Evolutionary conservation across 2,113 vertebrate genomes (phyloP), one percentile per base, ranked within the genome.

Genomic region (Notechis scutatus): DNA sequence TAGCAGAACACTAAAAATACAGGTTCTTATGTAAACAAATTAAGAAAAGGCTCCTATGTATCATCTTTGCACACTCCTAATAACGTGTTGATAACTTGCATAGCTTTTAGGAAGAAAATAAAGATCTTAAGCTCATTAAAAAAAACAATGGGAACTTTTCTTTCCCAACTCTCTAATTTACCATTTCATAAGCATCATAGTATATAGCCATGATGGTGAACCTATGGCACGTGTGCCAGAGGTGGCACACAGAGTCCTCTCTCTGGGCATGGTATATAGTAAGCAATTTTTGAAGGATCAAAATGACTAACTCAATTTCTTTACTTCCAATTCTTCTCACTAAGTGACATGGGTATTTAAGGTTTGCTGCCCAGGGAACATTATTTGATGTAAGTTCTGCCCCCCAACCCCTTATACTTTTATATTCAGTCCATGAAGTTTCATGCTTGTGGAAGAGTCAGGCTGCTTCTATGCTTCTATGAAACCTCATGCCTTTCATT

Each of bases 241-340:
- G 47, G 47, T 50, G 8, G 47, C 47, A 50, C 47, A 9, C 47
- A 50, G 47, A 50, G 8, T 50, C 47, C 47, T 50, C 47, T 50
- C 47, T 50, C 47, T 50, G 47, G 47, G 47, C 87, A 55, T 39
- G 56, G 18, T 56, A 55, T 20, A 34, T 15, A 34, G 64, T 34
- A 39, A 39, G 2, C 54, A 89, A 39, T 55, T 87, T 87, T 39
- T n/a, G 50, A 87, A 81, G 34, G 26, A 89, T 57, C 54, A 2
- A 34, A 89, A 39, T 24, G 2, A 89, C 54, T 23, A 0, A 9
- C 20, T 50, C 34, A 0, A 0, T 0, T 12, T 81, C 64, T 0
- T 0, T 92, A 21, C 0, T 5, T 15, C 26, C 85, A 42, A 21
- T 39, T 50, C 26, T 61, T 5, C n/a, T 91, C 29, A 81, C 10